Percentiles rank a stretch among this genome's conserved stretches.
Evolutionary conservation across 2,888 invertebrate species (phyloP).

Genomic region (Chesias legatella): DNA sequence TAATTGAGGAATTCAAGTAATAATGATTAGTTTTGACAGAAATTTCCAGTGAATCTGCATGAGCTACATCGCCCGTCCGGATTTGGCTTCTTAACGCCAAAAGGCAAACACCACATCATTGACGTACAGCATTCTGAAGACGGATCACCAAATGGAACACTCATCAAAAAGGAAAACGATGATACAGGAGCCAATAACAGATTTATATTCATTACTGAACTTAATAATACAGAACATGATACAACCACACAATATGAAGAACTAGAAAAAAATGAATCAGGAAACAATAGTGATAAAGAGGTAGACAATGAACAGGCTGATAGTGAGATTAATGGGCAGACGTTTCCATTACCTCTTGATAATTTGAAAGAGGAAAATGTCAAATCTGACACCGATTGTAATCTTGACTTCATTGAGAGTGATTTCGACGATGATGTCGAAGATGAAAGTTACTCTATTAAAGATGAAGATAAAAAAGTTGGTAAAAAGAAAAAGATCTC

Average conservation of each 20-base stretch:
- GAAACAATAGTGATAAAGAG: no score
- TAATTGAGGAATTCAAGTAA: no score
- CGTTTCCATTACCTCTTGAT: constrained; percentile 4
- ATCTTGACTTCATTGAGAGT: constrained; percentile 1
- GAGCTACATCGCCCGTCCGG: constrained; percentile 6
- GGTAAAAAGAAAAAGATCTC: background rate
- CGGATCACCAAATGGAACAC: no score
- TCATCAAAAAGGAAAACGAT: no score
- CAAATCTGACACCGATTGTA: background rate
- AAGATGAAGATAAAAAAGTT: background rate
- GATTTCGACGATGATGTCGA: constrained; percentile 1
- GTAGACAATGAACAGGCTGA: background rate
- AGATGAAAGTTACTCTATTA: background rate
- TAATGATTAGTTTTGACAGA: constrained; percentile 1
- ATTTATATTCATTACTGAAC: background rate
- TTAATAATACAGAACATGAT: constrained; percentile 1
- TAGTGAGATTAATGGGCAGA: constrained; percentile 4
- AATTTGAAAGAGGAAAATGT: constrained; percentile 10
- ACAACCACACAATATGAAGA: background rate
- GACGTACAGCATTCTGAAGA: background rate
- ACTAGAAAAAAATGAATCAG: constrained; percentile 2
- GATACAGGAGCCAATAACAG: background rate
- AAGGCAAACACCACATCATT: constrained; percentile 1
- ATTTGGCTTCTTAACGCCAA: constrained; percentile 3
- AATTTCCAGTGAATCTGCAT: constrained; percentile 6